Evolutionary conservation across 2,113 vertebrate genomes (phyloP).

Genomic region (Salvator merianae): DNA sequence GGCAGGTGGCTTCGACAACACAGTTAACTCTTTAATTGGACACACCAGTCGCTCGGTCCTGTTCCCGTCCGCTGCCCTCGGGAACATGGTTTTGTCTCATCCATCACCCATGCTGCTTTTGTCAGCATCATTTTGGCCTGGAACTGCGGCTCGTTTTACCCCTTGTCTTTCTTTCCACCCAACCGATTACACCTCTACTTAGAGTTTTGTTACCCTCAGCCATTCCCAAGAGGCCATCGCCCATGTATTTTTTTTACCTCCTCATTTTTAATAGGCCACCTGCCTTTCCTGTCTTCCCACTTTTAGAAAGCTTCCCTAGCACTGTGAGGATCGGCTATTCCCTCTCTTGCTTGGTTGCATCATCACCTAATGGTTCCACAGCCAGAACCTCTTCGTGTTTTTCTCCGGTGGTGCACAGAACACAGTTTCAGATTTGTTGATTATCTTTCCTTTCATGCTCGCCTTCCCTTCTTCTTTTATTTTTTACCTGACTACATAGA

Average conservation of each 20-base stretch:
- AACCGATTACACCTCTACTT: background rate
- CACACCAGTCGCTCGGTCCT: constrained; percentile 5
- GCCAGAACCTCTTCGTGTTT: background rate
- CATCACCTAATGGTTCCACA: background rate
- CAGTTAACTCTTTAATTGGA: constrained; percentile 28
- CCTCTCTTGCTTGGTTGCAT: background rate
- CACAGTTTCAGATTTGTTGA: background rate
- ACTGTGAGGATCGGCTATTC: background rate
- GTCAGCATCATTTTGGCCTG: background rate
- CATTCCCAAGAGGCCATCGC: background rate
- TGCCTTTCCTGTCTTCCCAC: background rate
- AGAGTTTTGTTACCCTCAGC: background rate
- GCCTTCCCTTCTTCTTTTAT: background rate
- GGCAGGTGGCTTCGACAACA: background rate
- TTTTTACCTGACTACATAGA: background rate
- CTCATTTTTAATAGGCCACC: background rate
- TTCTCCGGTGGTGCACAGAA: background rate
- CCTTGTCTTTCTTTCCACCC: background rate
- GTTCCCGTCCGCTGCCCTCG: background rate
- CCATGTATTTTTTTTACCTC: background rate
- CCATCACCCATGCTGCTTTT: background rate
- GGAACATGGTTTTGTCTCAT: background rate
- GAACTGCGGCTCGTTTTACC: background rate
- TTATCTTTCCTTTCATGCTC: background rate
- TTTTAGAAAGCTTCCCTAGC: background rate